Evolutionary conservation across 30 jellyfish, hydroid and myxozoan species (phyloP), one percentile per base, ranked within the genome.

Genomic region (Turritopsis dohrnii): DNA sequence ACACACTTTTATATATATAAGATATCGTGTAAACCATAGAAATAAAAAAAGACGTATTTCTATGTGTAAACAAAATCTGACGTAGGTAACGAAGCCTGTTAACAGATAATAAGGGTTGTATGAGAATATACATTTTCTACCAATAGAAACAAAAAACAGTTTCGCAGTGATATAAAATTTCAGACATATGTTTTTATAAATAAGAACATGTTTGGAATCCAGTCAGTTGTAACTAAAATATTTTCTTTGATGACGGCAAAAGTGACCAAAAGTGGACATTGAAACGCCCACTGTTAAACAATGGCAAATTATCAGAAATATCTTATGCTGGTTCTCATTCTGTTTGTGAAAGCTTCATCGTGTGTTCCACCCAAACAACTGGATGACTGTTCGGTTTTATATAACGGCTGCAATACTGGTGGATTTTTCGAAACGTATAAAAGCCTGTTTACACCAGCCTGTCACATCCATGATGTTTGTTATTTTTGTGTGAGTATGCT

Each of bases 381-480:
- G 9, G 60, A 41, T 13, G 13, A 41, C 60, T 41, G 60, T 41
- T 41, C 60, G 60, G 13, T 13, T 5, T 13, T 74, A 8, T 21
- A 74, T 27, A 74, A 74, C 31, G 83, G 83, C 24, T 74, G 83
- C 0, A 74, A 29, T 29, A 24, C 52, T 7, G 53, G 65, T 74
- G 83, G 83, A 1, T 29, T 74, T 21, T 74, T 74, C 71, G 83
- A 74, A 13, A 74, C 16, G 52, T 74, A 74, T 23, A 74, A 74
- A 29, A 13, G 72, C 60, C 83, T 74, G 60, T 23, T 74, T 29
- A 74, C 83, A 74, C 83, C 83, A 74, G 53, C 71, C 27, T 74
- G 83, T 29, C 18, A 74, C 21, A 71, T n/a, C 16, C 83, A 74
- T 74, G 83, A 74, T 29, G 71, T 29, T 29, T 74, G 83, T 29